These are phyloP conservation scores for Chrysotoxum bicinctum DNA, from an alignment of 2,888 invertebrate species.

Conservation along the genomic window DNA sequence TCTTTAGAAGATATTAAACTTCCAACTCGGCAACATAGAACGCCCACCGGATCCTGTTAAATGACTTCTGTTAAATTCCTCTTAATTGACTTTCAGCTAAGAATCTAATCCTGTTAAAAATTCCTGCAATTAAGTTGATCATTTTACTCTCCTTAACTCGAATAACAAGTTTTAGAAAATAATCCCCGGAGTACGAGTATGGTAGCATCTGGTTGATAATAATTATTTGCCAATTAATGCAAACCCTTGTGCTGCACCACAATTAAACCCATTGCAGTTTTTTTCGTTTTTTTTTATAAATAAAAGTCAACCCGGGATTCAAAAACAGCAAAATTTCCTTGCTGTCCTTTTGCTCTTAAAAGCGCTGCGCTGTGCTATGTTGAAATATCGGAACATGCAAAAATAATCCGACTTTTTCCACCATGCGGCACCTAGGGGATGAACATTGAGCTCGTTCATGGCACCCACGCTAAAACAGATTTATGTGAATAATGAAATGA, in stretches of 20 bases:
- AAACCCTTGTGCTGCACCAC: slow-evolving; percentile 37
- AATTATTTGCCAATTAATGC: slow-evolving; percentile 46
- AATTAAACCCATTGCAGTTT: slow-evolving; percentile 48
- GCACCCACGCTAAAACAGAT: slow-evolving; percentile 23
- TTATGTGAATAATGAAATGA: slow-evolving; percentile 28
- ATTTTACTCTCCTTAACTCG: slow-evolving; percentile 17
- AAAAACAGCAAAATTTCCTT: background rate
- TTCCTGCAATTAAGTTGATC: slow-evolving; percentile 7
- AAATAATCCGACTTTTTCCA: slow-evolving; percentile 35
- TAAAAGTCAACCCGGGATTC: slow-evolving; percentile 5
- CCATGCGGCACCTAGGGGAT: background rate
- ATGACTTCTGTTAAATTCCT: background rate
- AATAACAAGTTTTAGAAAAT: slow-evolving; percentile 30
- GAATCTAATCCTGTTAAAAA: slow-evolving; percentile 10
- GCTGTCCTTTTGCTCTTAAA: background rate
- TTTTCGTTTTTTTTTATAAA: background rate
- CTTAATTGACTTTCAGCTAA: background rate
- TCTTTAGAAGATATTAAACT: background rate
- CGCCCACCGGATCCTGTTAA: too few relatives aligned
- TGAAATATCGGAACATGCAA: slow-evolving; percentile 30
- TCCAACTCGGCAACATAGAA: background rate
- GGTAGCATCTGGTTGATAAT: background rate
- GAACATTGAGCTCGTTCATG: slow-evolving; percentile 2
- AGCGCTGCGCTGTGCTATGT: background rate
- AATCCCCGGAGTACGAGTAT: background rate